Evolutionary conservation across 64 coral and sea anemone species (phyloP), one percentile per base, ranked within the genome.

Genomic region (Stichodactyla helianthus): DNA sequence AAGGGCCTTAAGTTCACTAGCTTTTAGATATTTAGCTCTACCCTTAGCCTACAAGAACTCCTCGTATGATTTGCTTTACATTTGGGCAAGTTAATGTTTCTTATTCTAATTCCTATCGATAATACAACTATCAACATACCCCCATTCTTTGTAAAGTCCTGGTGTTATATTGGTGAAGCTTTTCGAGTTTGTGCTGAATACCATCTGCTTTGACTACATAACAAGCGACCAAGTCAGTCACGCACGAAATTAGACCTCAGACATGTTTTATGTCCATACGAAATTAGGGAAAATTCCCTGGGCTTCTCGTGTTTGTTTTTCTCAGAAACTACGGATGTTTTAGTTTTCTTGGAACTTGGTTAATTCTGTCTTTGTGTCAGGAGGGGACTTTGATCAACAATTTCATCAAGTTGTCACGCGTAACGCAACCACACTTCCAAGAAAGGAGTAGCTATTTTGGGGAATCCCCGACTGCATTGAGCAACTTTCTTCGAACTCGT

Each of bases 361-460:
- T 12, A 65, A 65, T 22, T 19, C 62, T 18, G 62, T 65, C 22
- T 65, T n/a, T n/a, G 22, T 22, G 14, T 65, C 62, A 18, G 62
- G 62, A 44, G 62, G 5, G 62, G 62, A 15, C 14, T 6, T 63
- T 65, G 62, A 22, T 60, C 57, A 59, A 59, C 57, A 59, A 20
- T 23, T n/a, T n/a, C n/a, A n/a, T n/a, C 35, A 44, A 2, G 5
- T 13, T 62, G 83, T 84, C 83, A 84, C 83, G 26, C 20, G n/a
- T 84, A 56, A 84, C 83, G 55, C 56, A 60, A 84, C 25, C 0
- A 15, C 83, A 26, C 23, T 84, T 84, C 83, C 54, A 31, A 63
- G 83, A 84, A 84, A 54, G 4, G 22, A 31, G 11, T 27, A 1
- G 16, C 0, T 17, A n/a, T 55, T 84, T 57, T 23, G 59, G 27